phyloP scores from a whole-genome alignment of 2,113 vertebrate species.

The Leptocoma aspasia region DNA sequence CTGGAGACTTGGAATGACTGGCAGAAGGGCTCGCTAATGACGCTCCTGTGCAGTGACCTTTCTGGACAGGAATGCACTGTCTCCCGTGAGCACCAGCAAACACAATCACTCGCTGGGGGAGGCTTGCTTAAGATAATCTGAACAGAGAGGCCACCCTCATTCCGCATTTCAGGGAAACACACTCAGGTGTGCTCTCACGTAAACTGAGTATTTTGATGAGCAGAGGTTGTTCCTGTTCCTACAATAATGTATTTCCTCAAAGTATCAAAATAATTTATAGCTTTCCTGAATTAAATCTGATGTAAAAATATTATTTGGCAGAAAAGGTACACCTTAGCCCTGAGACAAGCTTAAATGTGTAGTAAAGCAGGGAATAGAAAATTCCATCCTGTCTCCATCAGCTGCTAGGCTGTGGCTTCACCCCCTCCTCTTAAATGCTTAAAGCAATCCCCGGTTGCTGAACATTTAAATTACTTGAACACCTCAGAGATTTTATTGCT shows the following conservation, averaged over 20 bases:
- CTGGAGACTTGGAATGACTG: slow-evolving; percentile 13
- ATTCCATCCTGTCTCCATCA: not conserved
- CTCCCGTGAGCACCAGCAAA: not conserved
- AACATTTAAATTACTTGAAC: not conserved
- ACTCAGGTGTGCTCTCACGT: not conserved
- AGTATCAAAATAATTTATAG: not conserved
- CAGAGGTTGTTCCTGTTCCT: not conserved
- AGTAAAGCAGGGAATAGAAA: not conserved
- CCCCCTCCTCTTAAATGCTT: not conserved
- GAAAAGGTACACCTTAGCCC: not conserved
- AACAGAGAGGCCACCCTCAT: not conserved
- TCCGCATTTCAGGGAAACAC: not conserved
- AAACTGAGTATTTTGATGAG: not conserved
- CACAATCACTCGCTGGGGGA: accelerated
- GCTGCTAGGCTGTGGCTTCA: not conserved
- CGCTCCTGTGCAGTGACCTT: slow-evolving; percentile 42
- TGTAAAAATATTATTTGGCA: not conserved
- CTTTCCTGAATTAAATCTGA: not conserved
- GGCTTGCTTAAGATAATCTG: not conserved
- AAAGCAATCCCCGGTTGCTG: not conserved
- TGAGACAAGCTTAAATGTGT: not conserved
- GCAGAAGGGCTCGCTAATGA: not conserved
- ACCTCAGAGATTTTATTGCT: not conserved
- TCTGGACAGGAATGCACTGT: not conserved
- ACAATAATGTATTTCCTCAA: not conserved